These are phyloP conservation scores for Rhipidura dahli DNA, from an alignment of 2,113 vertebrate species.

Conservation along the genomic window DNA sequence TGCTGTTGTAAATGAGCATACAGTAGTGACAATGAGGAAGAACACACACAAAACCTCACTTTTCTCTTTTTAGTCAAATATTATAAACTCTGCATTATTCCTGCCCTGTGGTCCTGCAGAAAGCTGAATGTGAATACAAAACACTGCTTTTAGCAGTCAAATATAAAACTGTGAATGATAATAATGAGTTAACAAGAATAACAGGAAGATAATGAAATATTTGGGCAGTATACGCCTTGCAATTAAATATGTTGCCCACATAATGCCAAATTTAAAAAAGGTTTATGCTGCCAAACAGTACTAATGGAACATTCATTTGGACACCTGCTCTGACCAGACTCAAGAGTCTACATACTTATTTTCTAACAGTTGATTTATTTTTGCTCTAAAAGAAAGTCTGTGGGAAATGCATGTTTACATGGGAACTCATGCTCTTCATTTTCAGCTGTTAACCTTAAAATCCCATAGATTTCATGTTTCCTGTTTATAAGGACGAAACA, in stretches of 20 bases:
- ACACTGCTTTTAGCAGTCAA: not conserved
- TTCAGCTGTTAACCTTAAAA: not conserved
- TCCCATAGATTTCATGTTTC: not conserved
- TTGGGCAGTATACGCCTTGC: not conserved
- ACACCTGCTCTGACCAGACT: not conserved
- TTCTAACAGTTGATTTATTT: not conserved
- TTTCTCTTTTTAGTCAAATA: not conserved
- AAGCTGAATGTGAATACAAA: not conserved
- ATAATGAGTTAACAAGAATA: not conserved
- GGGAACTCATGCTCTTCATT: not conserved
- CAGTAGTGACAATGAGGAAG: no score
- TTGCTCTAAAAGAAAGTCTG: not conserved
- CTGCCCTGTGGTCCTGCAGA: not conserved
- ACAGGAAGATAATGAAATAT: not conserved
- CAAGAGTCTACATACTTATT: not conserved
- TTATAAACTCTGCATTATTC: not conserved
- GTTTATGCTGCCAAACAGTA: not conserved
- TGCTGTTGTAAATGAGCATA: not conserved
- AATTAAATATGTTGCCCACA: not conserved
- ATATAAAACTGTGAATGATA: not conserved
- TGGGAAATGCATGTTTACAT: not conserved
- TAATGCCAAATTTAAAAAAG: not conserved
- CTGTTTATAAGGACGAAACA: not conserved
- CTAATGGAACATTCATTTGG: not conserved
- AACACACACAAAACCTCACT: not conserved